phyloP scores from a whole-genome alignment of 2,797 vertebrate species.

The Tolypeutes matacus region DNA sequence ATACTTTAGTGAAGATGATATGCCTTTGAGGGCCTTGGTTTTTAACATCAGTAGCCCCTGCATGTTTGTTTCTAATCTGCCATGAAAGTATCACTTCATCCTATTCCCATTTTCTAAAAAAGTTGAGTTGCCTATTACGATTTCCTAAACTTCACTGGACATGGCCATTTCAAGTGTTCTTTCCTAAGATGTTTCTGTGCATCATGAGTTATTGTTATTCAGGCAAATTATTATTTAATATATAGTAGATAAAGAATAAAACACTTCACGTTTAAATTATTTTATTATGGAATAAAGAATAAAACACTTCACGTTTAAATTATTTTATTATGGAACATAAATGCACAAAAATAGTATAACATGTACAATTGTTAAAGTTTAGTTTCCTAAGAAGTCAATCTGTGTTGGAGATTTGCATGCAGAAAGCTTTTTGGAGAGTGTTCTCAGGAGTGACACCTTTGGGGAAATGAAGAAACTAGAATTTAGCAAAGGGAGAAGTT shows the following conservation, averaged over 20 bases:
- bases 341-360: neutral
- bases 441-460: neutral
- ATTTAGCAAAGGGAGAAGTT: neutral
- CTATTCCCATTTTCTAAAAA: neutral
- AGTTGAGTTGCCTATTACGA: neutral
- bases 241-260: neutral
- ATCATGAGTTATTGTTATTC: neutral
- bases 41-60: neutral
- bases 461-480: neutral
- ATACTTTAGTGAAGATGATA: neutral
- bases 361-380: neutral
- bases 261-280: no score
- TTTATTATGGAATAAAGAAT: no score
- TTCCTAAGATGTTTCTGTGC: neutral
- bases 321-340: neutral
- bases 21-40: neutral
- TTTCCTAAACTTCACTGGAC: neutral
- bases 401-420: neutral
- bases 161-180: neutral
- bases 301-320: neutral
- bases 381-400: neutral
- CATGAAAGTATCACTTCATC: neutral
- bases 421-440: neutral
- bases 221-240: neutral
- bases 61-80: neutral